Conservation (phyloP, 2,113 vertebrate genomes). For the Phrynocephalus versicolor region DNA sequence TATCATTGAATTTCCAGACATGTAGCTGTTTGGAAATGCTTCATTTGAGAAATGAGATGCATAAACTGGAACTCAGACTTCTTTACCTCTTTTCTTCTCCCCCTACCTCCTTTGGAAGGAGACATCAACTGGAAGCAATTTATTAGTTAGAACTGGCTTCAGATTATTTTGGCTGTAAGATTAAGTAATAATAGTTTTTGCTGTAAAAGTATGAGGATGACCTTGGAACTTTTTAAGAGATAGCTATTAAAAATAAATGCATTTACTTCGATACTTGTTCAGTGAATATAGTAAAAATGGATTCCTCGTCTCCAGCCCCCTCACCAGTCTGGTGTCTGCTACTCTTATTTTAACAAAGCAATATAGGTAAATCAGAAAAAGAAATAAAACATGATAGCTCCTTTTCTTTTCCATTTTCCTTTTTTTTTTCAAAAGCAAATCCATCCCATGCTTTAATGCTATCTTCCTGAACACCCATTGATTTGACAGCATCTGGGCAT, state of each 20-base stretch:
- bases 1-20: background rate
- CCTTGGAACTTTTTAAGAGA: background rate
- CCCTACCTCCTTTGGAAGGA: too few species aligned
- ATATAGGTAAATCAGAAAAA: background rate
- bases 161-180: background rate
- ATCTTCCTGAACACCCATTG: background rate
- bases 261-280: background rate
- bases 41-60: background rate
- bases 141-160: background rate
- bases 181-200: background rate
- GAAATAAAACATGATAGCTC: background rate
- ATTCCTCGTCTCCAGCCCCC: background rate
- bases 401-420: background rate
- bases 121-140: background rate
- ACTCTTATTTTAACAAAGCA: slow-evolving; percentile 10
- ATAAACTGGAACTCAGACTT: too few species aligned
- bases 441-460: background rate
- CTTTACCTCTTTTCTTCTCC: too few species aligned
- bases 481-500: slow-evolving; percentile 14
- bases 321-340: background rate
- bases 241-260: background rate
- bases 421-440: background rate
- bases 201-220: background rate
- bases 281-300: background rate
- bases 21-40: background rate